Base-by-base conservation (phyloP, 2,113 vertebrate genomes). In the Gavia stellata region DNA sequence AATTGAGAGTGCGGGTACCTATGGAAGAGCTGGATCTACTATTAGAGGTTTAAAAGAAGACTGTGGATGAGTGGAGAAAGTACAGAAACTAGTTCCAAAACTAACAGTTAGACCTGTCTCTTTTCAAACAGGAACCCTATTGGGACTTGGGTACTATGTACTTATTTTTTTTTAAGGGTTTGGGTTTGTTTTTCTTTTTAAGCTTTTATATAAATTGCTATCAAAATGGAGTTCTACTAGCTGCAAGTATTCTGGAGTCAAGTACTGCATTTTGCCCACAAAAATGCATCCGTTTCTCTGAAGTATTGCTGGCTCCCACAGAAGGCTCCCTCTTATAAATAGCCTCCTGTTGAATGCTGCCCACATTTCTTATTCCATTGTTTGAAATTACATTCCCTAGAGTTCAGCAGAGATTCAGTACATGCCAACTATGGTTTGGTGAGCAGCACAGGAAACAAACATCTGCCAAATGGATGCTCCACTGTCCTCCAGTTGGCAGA, bases 21-120 rank as follows among this genome's bases (percentile, higher is more conserved):
- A 40, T 99, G 81, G 99, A 99, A 97, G 98, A 99, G 96, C 97
- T 99, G 98, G 99, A 99, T 49, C 98, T 99, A 5, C 98, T 99
- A 1, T 95, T 99, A 7, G 99, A 99, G 96, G 98, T 99, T 93
- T 99, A 97, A 98, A 77, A 61, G 26, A 33, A 14, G 34, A 14
- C 34, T n/a, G 17, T 21, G 28, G 44, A 16, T 36, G 31, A 12
- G 29, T 1, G 9, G 52, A 62, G 45, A 23, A 73, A 44, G 56
- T 42, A 19, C 29, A 63, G 73, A 75, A 82, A 23, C 38, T 58
- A 10, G 24, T 81, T 78, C 52, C 53, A 89, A 26, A 86, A 12
- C 14, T 29, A 34, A 14, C 67, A 73, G 0, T 87, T 74, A 59
- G 19, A 78, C 66, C 47, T 33, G 23, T 72, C 31, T 82, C 40